phyloP scores from a whole-genome alignment of 2,797 vertebrate species.

The Paguma larvata region DNA sequence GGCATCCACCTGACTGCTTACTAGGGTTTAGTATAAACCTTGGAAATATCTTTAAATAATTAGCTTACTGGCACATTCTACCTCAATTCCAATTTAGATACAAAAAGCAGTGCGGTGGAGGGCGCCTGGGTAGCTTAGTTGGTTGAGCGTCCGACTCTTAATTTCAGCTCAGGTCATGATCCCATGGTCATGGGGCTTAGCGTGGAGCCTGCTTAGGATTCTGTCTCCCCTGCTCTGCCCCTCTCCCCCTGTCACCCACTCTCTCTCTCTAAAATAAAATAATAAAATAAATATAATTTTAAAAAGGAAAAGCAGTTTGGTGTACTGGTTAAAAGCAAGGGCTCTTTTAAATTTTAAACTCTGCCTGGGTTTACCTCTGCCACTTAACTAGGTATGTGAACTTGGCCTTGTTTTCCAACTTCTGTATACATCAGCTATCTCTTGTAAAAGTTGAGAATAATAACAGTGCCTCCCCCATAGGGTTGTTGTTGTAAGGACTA shows the following conservation, averaged over 20 bases:
- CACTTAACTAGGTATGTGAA: neutral
- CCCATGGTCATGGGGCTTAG: no score
- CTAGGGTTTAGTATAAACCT: neutral
- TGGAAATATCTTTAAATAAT: constrained; percentile 18
- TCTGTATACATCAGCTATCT: neutral
- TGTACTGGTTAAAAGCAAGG: neutral
- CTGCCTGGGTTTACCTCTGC: neutral
- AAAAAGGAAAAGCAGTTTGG: neutral
- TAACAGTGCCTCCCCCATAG: neutral
- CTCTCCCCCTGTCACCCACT: no score
- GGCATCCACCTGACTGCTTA: neutral
- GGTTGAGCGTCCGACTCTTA: no score
- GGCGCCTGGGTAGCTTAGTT: no score
- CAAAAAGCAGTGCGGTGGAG: neutral
- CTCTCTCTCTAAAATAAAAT: no score
- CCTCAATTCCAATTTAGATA: neutral
- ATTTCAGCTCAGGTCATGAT: no score
- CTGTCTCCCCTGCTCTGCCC: no score
- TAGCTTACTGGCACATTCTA: constrained; percentile 12
- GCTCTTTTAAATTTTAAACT: neutral
- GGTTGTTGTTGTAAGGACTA: neutral
- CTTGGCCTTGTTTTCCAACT: neutral
- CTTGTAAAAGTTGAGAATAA: neutral
- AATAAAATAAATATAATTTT: no score
- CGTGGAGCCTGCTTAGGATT: no score